A percentile compares a stretch with the other conserved stretches of the same genome.
Conservation (phyloP, 2,797 vertebrate species). For the Danio aesculapii region DNA sequence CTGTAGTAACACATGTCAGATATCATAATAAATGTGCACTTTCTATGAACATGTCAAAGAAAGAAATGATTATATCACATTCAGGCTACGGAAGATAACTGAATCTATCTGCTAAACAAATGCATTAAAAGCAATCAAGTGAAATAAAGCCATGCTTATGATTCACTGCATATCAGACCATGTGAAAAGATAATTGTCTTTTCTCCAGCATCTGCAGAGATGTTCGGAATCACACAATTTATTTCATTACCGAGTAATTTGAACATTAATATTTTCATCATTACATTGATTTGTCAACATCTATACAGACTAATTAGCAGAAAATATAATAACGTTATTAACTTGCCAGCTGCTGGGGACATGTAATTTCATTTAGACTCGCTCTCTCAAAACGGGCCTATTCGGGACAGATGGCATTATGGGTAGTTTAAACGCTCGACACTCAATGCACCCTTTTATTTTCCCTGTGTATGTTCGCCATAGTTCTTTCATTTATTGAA, state of each 20-base stretch:
- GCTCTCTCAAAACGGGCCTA: slow-evolving; percentile 63
- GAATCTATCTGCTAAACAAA: not conserved
- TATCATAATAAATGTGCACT: not conserved
- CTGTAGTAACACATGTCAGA: no score
- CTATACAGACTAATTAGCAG: slow-evolving; percentile 75
- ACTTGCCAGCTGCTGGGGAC: slow-evolving; percentile 77
- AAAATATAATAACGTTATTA: slow-evolving; percentile 74
- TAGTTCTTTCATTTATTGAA: slow-evolving; percentile 7
- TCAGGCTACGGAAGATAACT: not conserved
- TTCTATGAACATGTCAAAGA: not conserved
- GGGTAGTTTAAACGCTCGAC: slow-evolving; percentile 60
- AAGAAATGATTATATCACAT: not conserved
- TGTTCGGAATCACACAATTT: slow-evolving; percentile 64
- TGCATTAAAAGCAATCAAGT: slow-evolving; percentile 6
- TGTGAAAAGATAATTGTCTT: slow-evolving; percentile 24
- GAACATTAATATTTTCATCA: slow-evolving; percentile 74
- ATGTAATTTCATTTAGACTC: slow-evolving; percentile 77
- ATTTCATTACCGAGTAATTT: slow-evolving; percentile 73
- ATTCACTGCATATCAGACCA: slow-evolving; percentile 34
- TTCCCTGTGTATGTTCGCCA: not conserved
- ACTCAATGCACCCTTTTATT: not conserved
- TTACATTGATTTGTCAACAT: slow-evolving; percentile 74
- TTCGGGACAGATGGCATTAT: slow-evolving; percentile 79
- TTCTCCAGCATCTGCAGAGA: slow-evolving; percentile 43
- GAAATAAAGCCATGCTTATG: slow-evolving; percentile 26